Base-by-base conservation (phyloP, 2,888 invertebrate species). In the Idaea dimidiata region DNA sequence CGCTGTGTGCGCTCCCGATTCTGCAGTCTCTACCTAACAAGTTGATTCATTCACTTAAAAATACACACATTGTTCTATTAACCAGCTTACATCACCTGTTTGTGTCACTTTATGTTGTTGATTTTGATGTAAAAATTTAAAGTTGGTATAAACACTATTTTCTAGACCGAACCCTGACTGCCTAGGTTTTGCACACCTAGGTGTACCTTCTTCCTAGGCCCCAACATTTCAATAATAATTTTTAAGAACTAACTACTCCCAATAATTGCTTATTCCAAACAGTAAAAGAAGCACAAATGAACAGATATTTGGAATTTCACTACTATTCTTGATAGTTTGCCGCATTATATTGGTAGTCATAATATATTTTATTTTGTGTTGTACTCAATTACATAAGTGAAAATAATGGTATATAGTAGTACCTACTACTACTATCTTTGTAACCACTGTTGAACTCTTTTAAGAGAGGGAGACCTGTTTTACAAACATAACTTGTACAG, bases 31-130 rank as follows among this genome's bases (percentile, higher is more conserved):
- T 43, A 43, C 43, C 43, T 8, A 79, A 80, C 80, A 79, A 77
- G 77, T 78, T 75, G 76, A 81, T 80, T 82, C 82, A 83, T 78
- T 75, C 75, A 75, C 68, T 75, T 74, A 66, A 69, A 67, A 68
- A 69, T 67, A 67, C 62, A 56, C 17, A 62, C 63, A 64, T 66
- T 65, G 63, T 66, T 66, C 61, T 62, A 66, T 59, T 64, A 64
- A 59, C 66, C 57, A 60, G 63, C 63, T 66, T 62, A 65, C 61
- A 66, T 66, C 67, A 66, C 61, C 62, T 62, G 56, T 59, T 61
- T 59, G 58, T 54, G 58, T 61, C 10, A 43, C 43, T 14, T 43
- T 43, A 14, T 43, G 43, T 10, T 10, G 43, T 14, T 43, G 14
- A 43, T 43, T 43, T 8, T 14, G 14, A 43, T 14, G 43, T 43